A percentile compares a stretch with the other conserved stretches of the same genome.
phyloP scores from a whole-genome alignment of 2,113 vertebrate species.

The Paradisaea rubra region DNA sequence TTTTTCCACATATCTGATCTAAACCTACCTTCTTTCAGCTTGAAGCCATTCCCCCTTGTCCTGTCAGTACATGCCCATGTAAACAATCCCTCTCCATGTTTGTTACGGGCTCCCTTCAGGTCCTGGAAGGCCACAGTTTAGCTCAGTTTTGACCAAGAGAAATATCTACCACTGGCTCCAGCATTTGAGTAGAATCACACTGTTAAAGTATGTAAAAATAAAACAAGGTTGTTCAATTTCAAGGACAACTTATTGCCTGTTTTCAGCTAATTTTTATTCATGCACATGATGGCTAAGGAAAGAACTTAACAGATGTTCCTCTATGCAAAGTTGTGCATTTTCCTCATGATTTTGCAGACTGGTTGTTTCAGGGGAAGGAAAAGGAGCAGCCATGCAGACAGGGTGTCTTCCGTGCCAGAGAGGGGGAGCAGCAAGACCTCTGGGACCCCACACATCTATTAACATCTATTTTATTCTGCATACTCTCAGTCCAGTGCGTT shows the following conservation, averaged over 20 bases:
- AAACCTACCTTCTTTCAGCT: not conserved
- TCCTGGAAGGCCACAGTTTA: not conserved
- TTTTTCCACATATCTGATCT: not conserved
- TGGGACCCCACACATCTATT: not conserved
- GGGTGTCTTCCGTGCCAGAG: not conserved
- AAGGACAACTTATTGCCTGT: not conserved
- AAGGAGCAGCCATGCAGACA: not conserved
- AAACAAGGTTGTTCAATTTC: not conserved
- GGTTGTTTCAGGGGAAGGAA: not conserved
- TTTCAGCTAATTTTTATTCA: not conserved
- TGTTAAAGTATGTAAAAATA: not conserved
- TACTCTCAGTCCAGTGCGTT: not conserved
- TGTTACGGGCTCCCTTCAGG: not conserved
- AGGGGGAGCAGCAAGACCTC: not conserved
- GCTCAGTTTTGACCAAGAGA: not conserved
- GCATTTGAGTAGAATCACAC: not conserved
- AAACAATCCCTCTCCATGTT: not conserved
- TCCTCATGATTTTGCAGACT: not conserved
- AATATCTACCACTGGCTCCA: not conserved
- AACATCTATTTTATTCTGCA: not conserved
- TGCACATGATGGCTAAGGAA: not conserved
- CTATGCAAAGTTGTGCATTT: not conserved
- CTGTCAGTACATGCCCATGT: not conserved
- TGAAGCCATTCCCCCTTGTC: not conserved
- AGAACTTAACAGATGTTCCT: not conserved